A percentile compares a stretch with the other conserved stretches of the same genome.
phyloP scores from a whole-genome alignment of 2,888 invertebrate species.

The Pterostichus niger region DNA sequence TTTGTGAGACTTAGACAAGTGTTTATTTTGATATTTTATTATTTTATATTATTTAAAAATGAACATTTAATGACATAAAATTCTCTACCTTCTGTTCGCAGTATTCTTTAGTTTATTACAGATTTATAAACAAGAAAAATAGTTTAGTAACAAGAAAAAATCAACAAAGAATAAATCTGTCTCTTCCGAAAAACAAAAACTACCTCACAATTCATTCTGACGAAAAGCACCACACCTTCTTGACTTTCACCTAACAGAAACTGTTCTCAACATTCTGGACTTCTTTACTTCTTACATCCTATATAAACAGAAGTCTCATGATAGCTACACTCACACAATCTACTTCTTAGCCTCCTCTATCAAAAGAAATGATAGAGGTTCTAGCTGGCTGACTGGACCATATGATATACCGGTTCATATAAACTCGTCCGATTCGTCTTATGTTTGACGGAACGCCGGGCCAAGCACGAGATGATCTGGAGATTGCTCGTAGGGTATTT shows the following conservation, averaged over 20 bases:
- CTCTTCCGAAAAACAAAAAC: not conserved
- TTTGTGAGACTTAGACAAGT: too few relatives aligned
- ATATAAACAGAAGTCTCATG: slow-evolving; percentile 36
- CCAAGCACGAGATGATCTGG: not conserved
- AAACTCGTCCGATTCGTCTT: slow-evolving; percentile 51
- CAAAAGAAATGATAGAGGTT: not conserved
- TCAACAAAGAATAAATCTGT: slow-evolving; percentile 20
- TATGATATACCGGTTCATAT: slow-evolving; percentile 60
- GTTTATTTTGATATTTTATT: too few relatives aligned
- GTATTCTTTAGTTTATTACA: too few relatives aligned
- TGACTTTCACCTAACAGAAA: not conserved
- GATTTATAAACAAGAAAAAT: too few relatives aligned
- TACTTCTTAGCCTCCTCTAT: not conserved
- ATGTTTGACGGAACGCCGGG: not conserved
- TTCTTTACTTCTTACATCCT: slow-evolving; percentile 9
- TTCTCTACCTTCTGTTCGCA: too few relatives aligned
- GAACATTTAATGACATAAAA: too few relatives aligned
- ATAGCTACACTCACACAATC: not conserved
- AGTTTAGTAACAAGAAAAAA: not conserved
- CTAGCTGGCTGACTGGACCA: slow-evolving; percentile 17
- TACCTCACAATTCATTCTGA: not conserved
- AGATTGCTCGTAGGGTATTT: slow-evolving; percentile 2
- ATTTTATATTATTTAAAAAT: too few relatives aligned
- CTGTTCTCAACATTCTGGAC: not conserved
- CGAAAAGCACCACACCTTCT: slow-evolving; percentile 12